Conservation (phyloP, 2,113 vertebrate species). For the Otolemur garnettii region DNA sequence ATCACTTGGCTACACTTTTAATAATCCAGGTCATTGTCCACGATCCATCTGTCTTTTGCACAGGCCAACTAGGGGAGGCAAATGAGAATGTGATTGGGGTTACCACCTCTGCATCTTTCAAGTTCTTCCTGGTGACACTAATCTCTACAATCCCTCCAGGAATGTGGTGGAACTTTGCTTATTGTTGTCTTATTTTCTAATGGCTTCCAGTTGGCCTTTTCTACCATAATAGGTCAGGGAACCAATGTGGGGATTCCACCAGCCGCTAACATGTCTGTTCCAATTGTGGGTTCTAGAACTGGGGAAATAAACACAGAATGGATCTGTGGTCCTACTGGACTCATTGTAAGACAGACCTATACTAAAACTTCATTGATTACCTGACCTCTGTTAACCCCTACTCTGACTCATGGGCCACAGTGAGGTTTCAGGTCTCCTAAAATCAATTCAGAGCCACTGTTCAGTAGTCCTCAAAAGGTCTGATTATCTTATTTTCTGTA, state of each 20-base stretch:
- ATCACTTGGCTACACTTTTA: not conserved
- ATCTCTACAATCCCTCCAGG: not conserved
- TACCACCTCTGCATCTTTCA: not conserved
- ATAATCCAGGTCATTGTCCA: not conserved
- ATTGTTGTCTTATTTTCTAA: not conserved
- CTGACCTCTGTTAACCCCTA: not conserved
- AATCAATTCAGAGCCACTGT: not conserved
- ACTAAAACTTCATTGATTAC: not conserved
- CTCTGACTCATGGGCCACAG: not conserved
- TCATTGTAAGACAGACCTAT: not conserved
- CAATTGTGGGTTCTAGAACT: not conserved
- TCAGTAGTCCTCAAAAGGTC: not conserved
- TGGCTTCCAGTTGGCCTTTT: not conserved
- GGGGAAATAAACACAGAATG: not conserved
- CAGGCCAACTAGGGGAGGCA: not conserved
- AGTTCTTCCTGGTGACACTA: not conserved
- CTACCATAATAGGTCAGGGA: not conserved
- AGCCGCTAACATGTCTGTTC: not conserved
- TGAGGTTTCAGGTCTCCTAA: not conserved
- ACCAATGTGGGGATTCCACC: not conserved
- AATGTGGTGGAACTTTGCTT: not conserved
- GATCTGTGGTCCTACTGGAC: not conserved
- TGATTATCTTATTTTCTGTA: not conserved
- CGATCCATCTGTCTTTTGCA: not conserved
- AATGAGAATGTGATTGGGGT: not conserved